These are phyloP conservation scores for Polia nebulosa DNA, from an alignment of 2,888 invertebrate genomes.

Conservation along the genomic window DNA sequence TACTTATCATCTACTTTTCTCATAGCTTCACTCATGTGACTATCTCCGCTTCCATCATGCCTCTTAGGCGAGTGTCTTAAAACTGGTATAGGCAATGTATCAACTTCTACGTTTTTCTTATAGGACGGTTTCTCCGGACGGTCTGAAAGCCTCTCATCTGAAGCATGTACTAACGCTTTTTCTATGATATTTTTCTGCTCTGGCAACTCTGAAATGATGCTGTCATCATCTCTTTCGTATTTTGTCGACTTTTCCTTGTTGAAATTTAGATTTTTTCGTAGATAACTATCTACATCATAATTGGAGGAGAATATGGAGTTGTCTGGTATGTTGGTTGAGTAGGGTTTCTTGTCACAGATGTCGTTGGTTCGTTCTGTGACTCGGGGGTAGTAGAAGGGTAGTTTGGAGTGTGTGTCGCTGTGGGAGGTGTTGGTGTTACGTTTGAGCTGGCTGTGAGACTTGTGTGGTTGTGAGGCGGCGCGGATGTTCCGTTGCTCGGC, in stretches of 20 bases:
- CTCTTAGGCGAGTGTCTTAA: conserved; percentile 89
- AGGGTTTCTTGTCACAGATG: conserved; percentile 72
- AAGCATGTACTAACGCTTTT: conserved; percentile 73
- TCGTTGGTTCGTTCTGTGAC: conserved; percentile 60
- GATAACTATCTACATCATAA: conserved; percentile 85
- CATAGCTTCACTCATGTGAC: conserved; percentile 82
- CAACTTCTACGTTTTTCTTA: conserved; percentile 34
- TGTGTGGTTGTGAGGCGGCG: conserved; percentile 61
- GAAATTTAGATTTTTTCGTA: conserved; percentile 83
- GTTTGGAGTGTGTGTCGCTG: conserved; percentile 78
- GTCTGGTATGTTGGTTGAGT: conserved; percentile 87
- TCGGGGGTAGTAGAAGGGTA: conserved; percentile 81
- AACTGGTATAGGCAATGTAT: conserved; percentile 91
- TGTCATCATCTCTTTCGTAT: conserved; percentile 38
- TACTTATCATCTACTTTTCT: conserved; percentile 85
- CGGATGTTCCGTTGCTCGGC: conserved; percentile 76
- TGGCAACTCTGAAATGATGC: conserved; percentile 29
- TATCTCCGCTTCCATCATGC: conserved; percentile 57
- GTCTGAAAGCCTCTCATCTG: conserved; percentile 23
- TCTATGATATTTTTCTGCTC: conserved; percentile 64
- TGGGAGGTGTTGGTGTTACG: conserved; percentile 67
- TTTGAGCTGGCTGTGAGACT: conserved; percentile 17
- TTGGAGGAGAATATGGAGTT: conserved; percentile 83
- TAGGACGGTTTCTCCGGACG: conserved; percentile 50
- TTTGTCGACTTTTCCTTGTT: conserved; percentile 62